These are phyloP conservation scores for Drosophila oshimai DNA, from an alignment of 1,140 invertebrate genomes.

Conservation along the genomic window DNA sequence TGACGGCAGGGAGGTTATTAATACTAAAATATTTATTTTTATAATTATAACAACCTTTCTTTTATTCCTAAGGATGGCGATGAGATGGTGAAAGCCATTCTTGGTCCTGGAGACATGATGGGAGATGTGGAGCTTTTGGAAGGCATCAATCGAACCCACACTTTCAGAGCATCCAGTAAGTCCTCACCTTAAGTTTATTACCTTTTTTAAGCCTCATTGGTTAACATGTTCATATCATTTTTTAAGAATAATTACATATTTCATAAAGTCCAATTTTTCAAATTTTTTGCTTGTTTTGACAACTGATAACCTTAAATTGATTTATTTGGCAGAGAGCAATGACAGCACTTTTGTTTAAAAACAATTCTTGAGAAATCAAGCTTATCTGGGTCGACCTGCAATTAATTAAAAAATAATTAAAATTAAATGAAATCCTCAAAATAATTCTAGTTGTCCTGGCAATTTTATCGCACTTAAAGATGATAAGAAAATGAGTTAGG, in stretches of 20 bases:
- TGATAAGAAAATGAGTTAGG: constrained; percentile 45
- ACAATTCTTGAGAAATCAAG: neutral
- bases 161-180: constrained; percentile 38
- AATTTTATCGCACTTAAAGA: constrained; percentile 36
- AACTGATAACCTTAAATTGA: neutral
- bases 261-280: too few species aligned
- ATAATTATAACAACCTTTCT: too few species aligned
- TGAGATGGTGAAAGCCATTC: neutral
- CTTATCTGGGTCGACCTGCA: neutral
- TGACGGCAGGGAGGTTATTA: neutral
- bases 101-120: constrained; percentile 53
- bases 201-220: neutral
- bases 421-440: neutral
- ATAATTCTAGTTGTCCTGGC: neutral
- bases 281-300: neutral
- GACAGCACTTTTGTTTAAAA: neutral
- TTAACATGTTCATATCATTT: too few species aligned
- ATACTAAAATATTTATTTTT: too few species aligned
- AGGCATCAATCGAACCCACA: neutral
- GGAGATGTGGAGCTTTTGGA: constrained; percentile 42
- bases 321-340: neutral
- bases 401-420: neutral
- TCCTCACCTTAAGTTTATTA: neutral
- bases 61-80: neutral
- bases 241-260: too few species aligned